Conservation (phyloP, 2,113 vertebrate species). For the Hepsetus odoe region DNA sequence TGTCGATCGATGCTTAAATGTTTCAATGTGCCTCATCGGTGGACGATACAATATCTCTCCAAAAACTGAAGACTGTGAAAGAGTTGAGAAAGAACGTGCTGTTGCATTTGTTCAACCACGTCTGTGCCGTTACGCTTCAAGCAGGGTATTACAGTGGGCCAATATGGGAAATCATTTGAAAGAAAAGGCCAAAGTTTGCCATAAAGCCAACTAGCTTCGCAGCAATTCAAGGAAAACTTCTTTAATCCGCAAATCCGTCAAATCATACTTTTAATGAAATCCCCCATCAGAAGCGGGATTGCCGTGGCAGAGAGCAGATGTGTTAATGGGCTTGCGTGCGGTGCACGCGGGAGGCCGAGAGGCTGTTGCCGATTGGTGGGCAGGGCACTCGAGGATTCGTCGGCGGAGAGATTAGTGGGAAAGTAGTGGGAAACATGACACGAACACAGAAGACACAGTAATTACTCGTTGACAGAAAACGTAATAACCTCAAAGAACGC, state of each 20-base stretch:
- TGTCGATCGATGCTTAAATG: not conserved
- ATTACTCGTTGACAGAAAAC: constrained; percentile 62
- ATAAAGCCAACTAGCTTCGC: constrained; percentile 28
- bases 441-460: constrained; percentile 52
- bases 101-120: not conserved
- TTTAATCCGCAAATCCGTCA: constrained; percentile 33
- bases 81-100: not conserved
- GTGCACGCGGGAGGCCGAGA: constrained; percentile 46
- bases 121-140: not conserved
- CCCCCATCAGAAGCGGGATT: constrained; percentile 53
- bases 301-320: constrained; percentile 54
- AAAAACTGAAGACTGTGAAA: not conserved
- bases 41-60: no score
- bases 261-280: constrained; percentile 41
- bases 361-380: constrained; percentile 33
- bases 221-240: constrained; percentile 26
- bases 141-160: not conserved
- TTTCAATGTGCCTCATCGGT: no score
- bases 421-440: constrained; percentile 46
- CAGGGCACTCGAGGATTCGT: constrained; percentile 6
- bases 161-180: not conserved
- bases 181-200: constrained; percentile 22
- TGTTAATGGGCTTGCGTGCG: constrained; percentile 57
- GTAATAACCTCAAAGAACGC: constrained; percentile 56
- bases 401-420: constrained; percentile 41